Evolutionary conservation across 2,888 invertebrate genomes (phyloP).

Genomic region (Cephus pulcher): DNA sequence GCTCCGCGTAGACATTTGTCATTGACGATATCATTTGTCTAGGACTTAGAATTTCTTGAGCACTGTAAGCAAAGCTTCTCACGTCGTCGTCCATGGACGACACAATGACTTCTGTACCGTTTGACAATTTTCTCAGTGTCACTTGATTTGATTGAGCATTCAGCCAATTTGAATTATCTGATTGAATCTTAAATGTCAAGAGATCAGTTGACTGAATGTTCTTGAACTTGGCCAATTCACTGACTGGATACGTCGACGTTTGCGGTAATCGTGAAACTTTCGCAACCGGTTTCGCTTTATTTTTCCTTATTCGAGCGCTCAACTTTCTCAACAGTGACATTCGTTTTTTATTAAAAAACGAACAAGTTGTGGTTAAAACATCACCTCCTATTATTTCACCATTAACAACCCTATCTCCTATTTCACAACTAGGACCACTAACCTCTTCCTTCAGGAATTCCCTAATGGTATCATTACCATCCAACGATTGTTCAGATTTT

Average conservation of each 20-base stretch:
- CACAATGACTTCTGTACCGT: not conserved
- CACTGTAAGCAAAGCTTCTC: constrained; percentile 17
- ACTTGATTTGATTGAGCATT: not conserved
- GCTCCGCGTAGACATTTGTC: constrained; percentile 28
- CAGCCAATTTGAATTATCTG: not conserved
- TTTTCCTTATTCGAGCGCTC: not conserved
- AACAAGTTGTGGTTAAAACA: not conserved
- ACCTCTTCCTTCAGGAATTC: constrained; percentile 8
- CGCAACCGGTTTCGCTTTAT: not conserved
- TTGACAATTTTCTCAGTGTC: not conserved
- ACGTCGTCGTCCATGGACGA: constrained; percentile 3
- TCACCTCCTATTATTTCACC: not conserved
- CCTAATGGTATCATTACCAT: not conserved
- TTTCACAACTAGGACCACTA: not conserved
- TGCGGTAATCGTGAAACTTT: not conserved
- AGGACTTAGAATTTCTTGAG: constrained; percentile 30
- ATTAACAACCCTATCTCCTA: not conserved
- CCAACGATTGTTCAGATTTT: constrained; percentile 6
- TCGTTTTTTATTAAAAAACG: not conserved
- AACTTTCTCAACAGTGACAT: not conserved
- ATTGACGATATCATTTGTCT: constrained; percentile 29
- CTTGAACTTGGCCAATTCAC: not conserved
- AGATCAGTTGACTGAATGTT: not conserved
- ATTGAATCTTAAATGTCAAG: not conserved
- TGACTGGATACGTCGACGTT: not conserved